A percentile compares a stretch with the other conserved stretches of the same genome.
Conservation (phyloP, 2,888 invertebrate species). For the Julus scandinavius region DNA sequence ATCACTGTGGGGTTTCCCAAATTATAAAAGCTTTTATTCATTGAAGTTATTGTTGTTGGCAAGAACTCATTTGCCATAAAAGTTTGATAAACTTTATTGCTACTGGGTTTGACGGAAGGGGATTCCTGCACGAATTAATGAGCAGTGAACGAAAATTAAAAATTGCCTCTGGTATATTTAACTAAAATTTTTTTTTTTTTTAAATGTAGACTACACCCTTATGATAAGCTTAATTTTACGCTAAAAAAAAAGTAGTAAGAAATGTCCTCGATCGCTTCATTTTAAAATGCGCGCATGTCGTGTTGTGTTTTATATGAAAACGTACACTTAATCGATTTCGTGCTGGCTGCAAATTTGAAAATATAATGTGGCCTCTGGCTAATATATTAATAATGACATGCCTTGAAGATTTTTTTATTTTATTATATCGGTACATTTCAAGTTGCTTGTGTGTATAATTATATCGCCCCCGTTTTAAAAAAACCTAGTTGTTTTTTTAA, state of each 20-base stretch:
- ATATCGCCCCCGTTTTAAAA: neutral
- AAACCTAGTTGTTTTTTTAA: constrained; percentile 19
- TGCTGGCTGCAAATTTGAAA: neutral
- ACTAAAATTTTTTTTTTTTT: no score
- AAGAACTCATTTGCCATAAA: neutral
- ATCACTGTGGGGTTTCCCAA: neutral
- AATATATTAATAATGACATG: neutral
- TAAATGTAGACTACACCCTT: constrained; percentile 17
- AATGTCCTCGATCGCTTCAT: constrained; percentile 15
- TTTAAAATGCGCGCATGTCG: neutral
- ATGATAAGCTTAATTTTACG: neutral
- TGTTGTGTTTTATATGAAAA: neutral
- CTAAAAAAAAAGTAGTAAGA: neutral
- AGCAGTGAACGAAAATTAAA: neutral
- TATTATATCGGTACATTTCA: neutral
- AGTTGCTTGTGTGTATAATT: constrained; percentile 6
- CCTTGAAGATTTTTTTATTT: neutral
- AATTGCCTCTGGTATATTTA: neutral
- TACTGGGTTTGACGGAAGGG: constrained; percentile 2
- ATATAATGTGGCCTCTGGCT: constrained; percentile 9
- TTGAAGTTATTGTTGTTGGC: neutral
- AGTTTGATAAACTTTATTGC: constrained; percentile 29
- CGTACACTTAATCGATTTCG: constrained; percentile 3
- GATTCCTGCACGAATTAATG: constrained; percentile 4
- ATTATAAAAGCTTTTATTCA: constrained; percentile 10